phyloP scores from a whole-genome alignment of 2,113 vertebrate genomes.

The Zosterops borbonicus region DNA sequence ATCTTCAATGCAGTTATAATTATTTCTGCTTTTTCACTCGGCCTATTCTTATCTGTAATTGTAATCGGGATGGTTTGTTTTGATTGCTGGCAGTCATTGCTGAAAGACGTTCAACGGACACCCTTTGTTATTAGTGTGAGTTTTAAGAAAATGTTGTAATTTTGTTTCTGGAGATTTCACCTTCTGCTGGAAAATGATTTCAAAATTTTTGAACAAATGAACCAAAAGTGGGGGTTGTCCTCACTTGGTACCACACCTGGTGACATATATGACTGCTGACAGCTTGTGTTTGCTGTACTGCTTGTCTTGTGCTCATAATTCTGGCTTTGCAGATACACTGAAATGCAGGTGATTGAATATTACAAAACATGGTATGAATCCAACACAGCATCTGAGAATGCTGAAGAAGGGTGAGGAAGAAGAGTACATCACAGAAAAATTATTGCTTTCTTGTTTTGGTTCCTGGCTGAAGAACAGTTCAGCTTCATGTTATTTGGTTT shows the following conservation, averaged over 20 bases:
- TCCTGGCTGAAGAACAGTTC: background rate
- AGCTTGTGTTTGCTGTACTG: accelerated
- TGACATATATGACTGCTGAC: background rate
- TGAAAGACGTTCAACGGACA: background rate
- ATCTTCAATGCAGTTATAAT: background rate
- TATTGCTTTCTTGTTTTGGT: background rate
- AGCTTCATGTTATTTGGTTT: background rate
- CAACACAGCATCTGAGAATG: background rate
- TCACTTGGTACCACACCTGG: background rate
- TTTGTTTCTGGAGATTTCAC: background rate
- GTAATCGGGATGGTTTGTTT: background rate
- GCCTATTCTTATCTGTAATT: background rate
- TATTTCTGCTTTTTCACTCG: background rate
- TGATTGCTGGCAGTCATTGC: background rate
- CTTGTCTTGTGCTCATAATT: background rate
- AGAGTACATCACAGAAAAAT: background rate
- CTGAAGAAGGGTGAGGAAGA: background rate
- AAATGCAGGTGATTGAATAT: background rate
- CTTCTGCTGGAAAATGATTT: background rate
- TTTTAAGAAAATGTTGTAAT: background rate
- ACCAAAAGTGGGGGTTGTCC: background rate
- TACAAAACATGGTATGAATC: background rate
- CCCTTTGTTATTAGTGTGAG: background rate
- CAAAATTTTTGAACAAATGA: background rate
- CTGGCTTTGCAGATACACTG: accelerated